These are phyloP conservation scores for Campoletis sonorensis DNA, from an alignment of 1,140 invertebrate species.

Conservation along the genomic window DNA sequence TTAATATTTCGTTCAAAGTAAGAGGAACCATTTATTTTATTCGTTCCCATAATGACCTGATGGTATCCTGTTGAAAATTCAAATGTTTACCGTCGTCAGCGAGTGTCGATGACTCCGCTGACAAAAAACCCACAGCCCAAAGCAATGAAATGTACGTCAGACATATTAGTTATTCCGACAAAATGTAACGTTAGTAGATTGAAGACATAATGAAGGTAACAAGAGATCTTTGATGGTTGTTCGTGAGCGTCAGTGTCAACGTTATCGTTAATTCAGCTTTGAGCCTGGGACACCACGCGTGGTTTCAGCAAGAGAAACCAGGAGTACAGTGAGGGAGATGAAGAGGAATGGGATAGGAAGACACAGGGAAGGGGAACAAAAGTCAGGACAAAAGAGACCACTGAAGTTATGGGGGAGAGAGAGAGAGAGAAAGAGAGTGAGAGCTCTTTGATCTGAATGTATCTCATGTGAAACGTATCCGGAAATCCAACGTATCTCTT, in stretches of 20 bases:
- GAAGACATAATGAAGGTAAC: background rate
- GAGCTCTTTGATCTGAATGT: slow-evolving; percentile 12
- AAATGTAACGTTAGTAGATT: background rate
- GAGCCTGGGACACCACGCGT: slow-evolving; percentile 16
- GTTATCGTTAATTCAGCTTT: slow-evolving; percentile 48
- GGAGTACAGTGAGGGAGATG: background rate
- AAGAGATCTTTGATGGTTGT: background rate
- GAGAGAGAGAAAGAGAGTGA: background rate
- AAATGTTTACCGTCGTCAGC: too few species aligned
- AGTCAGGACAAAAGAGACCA: background rate
- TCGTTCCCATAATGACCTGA: too few species aligned
- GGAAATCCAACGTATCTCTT: background rate
- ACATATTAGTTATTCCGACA: background rate
- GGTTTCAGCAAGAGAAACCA: slow-evolving; percentile 39
- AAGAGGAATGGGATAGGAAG: too few species aligned
- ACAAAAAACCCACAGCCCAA: too few species aligned
- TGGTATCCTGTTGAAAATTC: too few species aligned
- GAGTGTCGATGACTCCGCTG: too few species aligned
- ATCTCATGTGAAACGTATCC: slow-evolving; percentile 22
- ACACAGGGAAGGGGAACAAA: background rate
- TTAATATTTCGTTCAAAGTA: too few species aligned
- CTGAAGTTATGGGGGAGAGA: background rate
- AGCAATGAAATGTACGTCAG: too few species aligned
- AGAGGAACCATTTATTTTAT: too few species aligned
- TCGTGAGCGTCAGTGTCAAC: slow-evolving; percentile 32